Percentiles rank a stretch among this genome's conserved stretches.
Conservation (phyloP, 2,797 vertebrate species). For the Neosilurus hyrtlii region DNA sequence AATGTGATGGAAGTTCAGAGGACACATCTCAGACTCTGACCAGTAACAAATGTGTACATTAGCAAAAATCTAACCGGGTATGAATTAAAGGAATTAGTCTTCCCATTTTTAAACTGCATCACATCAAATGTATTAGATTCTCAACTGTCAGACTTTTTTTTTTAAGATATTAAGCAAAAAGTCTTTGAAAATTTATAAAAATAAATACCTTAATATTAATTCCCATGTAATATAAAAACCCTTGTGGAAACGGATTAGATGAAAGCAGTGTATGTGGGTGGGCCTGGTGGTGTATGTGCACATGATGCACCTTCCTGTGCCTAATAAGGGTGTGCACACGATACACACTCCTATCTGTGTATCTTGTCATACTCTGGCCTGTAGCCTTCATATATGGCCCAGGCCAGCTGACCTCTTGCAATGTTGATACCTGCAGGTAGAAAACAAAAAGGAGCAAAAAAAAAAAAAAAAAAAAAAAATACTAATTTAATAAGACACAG, state of each 20-base stretch:
- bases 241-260: slow-evolving; percentile 26
- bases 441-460: slow-evolving; percentile 73
- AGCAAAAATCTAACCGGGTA: no score
- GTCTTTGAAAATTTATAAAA: no score
- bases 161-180: neutral
- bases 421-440: slow-evolving; percentile 89
- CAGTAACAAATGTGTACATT: neutral
- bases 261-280: slow-evolving; percentile 45
- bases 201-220: no score
- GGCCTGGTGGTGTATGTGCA: slow-evolving; percentile 46
- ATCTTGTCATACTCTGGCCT: slow-evolving; percentile 87
- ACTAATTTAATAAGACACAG: slow-evolving; percentile 82
- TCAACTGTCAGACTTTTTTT: neutral
- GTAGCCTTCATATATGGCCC: slow-evolving; percentile 87
- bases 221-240: neutral
- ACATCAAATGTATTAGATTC: neutral
- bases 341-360: slow-evolving; percentile 65
- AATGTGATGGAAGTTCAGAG: neutral
- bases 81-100: neutral
- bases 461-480: slow-evolving; percentile 88
- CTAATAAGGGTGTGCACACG: slow-evolving; percentile 50
- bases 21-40: neutral
- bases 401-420: slow-evolving; percentile 95
- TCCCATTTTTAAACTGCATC: neutral
- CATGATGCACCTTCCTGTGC: slow-evolving; percentile 47